Percentiles rank a stretch among this genome's conserved stretches.
phyloP scores from a whole-genome alignment of 2,888 invertebrate genomes.

The Nomada ruficornis region DNA sequence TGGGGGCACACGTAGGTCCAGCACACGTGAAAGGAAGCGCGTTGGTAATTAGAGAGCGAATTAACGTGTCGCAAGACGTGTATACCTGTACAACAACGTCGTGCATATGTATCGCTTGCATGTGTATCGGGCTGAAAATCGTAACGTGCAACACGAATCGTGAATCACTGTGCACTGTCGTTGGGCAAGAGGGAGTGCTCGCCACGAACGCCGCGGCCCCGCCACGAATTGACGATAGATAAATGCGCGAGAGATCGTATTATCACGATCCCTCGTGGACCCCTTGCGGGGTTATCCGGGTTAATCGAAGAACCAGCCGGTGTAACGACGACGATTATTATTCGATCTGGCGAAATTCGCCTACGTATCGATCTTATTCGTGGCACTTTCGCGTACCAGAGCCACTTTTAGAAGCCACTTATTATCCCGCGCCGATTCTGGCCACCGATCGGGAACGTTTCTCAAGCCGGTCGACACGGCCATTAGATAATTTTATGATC shows the following conservation, averaged over 20 bases:
- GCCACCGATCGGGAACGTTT: slow-evolving; percentile 37
- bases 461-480: slow-evolving; percentile 22
- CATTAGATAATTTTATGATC: slow-evolving; percentile 31
- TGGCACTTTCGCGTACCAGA: slow-evolving; percentile 51
- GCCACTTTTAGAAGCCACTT: slow-evolving; percentile 49
- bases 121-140: slow-evolving; percentile 68
- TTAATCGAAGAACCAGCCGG: slow-evolving; percentile 74
- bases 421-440: slow-evolving; percentile 46
- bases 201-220: slow-evolving; percentile 58
- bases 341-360: slow-evolving; percentile 66
- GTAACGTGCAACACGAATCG: slow-evolving; percentile 72
- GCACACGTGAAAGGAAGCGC: slow-evolving; percentile 51
- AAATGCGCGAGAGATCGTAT: slow-evolving; percentile 72
- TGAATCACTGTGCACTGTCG: slow-evolving; percentile 74
- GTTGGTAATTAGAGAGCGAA: slow-evolving; percentile 61
- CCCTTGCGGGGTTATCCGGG: slow-evolving; percentile 72
- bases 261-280: slow-evolving; percentile 73
- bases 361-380: slow-evolving; percentile 53
- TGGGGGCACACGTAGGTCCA: slow-evolving; percentile 27
- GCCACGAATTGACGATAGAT: slow-evolving; percentile 75
- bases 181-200: slow-evolving; percentile 65
- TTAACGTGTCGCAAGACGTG: slow-evolving; percentile 63
- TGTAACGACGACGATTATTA: slow-evolving; percentile 70
- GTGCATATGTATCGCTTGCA: slow-evolving; percentile 20
- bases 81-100: slow-evolving; percentile 18